Conservation (phyloP, 2,888 invertebrate genomes). For the Polydesmus complanatus region DNA sequence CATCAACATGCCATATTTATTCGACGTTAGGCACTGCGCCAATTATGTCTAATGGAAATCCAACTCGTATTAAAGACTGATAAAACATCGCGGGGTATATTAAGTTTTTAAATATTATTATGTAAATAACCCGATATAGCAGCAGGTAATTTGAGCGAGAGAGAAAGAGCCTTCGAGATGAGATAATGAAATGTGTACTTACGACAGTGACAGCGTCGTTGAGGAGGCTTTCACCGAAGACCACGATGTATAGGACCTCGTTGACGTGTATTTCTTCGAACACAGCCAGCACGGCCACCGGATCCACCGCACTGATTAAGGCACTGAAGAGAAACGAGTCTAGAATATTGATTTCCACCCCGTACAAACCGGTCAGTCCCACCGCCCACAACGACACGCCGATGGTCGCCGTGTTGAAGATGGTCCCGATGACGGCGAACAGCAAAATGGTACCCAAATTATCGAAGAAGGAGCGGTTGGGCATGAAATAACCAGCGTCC, state of each 20-base stretch:
- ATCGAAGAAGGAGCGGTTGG: conserved; percentile 92
- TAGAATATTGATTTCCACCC: conserved; percentile 46
- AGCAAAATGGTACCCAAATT: conserved; percentile 85
- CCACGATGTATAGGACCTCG: conserved; percentile 93
- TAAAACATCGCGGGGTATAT: too few species aligned
- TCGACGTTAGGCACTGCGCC: too few species aligned
- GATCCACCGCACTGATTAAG: conserved; percentile 91
- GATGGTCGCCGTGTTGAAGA: conserved; percentile 69
- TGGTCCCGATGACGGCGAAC: conserved; percentile 87
- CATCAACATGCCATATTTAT: too few species aligned
- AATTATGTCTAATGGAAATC: too few species aligned
- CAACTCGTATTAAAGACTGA: too few species aligned
- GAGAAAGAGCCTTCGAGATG: background rate
- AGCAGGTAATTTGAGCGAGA: too few species aligned
- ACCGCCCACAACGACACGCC: conserved; percentile 67
- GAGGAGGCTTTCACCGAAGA: conserved; percentile 93
- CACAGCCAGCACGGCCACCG: conserved; percentile 90
- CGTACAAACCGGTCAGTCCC: conserved; percentile 65
- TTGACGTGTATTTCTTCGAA: conserved; percentile 98
- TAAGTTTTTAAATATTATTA: too few species aligned
- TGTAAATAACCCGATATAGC: too few species aligned
- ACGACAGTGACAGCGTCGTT: conserved; percentile 96
- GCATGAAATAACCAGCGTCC: conserved; percentile 99
- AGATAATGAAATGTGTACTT: conserved; percentile 26
- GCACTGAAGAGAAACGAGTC: conserved; percentile 81